phyloP scores from a whole-genome alignment of 1,140 invertebrate species.

The Dreissena polymorpha region DNA sequence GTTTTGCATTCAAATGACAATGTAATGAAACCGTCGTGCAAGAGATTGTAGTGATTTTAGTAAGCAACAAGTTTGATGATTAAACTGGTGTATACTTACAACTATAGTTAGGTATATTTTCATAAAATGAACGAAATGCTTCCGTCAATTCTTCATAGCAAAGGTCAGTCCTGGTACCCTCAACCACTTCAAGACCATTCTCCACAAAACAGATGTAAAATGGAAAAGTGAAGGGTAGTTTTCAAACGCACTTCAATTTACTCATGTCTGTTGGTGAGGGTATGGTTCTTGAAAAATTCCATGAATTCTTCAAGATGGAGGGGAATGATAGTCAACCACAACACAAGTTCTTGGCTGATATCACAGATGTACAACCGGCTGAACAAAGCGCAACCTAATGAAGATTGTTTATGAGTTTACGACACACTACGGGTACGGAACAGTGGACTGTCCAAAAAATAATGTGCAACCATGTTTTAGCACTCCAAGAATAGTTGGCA shows the following conservation, averaged over 20 bases:
- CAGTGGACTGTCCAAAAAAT: no score
- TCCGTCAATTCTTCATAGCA: not conserved
- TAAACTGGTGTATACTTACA: no score
- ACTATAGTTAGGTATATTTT: not conserved
- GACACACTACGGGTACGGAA: no score
- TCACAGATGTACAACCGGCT: not conserved
- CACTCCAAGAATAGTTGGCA: no score
- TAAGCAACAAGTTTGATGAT: no score
- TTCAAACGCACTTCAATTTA: conserved; percentile 16
- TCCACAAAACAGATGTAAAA: conserved; percentile 22
- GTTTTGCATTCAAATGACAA: no score
- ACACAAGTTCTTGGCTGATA: not conserved
- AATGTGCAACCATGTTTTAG: no score
- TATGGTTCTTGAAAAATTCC: conserved; percentile 4
- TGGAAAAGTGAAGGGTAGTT: conserved; percentile 10
- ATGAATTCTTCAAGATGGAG: conserved; percentile 25
- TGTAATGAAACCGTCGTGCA: no score
- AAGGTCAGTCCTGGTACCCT: conserved; percentile 2
- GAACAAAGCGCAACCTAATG: conserved; percentile 3
- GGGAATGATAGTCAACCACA: conserved; percentile 14
- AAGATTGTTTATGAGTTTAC: not conserved
- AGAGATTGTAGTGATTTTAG: no score
- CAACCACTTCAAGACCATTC: conserved; percentile 24
- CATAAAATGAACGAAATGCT: not conserved
- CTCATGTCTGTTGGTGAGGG: conserved; percentile 5